Conservation (phyloP, 2,113 vertebrate genomes). For the Mustelus asterias region DNA sequence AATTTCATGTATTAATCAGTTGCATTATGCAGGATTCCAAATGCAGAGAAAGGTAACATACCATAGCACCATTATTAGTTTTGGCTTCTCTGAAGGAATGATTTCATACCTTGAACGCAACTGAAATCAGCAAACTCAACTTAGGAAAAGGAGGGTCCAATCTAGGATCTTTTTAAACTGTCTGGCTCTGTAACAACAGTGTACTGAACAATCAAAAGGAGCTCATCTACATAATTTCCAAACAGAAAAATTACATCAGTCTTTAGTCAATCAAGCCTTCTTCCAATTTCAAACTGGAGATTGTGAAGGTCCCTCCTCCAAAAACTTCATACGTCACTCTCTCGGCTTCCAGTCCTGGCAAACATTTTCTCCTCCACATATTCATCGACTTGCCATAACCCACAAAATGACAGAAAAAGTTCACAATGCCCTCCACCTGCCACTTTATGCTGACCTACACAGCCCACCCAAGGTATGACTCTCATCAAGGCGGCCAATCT, state of each 20-base stretch:
- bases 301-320: neutral
- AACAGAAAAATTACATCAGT: neutral
- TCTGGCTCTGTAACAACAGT: neutral
- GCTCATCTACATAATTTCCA: neutral
- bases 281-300: neutral
- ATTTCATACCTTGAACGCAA: neutral
- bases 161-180: neutral
- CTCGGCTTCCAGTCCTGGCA: no score
- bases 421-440: no score
- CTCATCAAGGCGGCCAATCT: no score
- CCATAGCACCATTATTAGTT: neutral
- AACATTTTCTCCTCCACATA: no score
- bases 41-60: neutral
- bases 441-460: no score
- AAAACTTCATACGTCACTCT: neutral
- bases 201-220: neutral
- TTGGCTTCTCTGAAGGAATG: neutral
- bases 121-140: neutral
- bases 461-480: no score
- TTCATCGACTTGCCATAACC: no score
- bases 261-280: neutral
- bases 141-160: neutral
- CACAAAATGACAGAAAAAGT: no score
- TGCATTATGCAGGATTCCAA: neutral
- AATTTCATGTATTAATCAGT: neutral